These are phyloP conservation scores for Gymnobelideus leadbeateri DNA, from an alignment of 2,113 vertebrate species.

Conservation along the genomic window DNA sequence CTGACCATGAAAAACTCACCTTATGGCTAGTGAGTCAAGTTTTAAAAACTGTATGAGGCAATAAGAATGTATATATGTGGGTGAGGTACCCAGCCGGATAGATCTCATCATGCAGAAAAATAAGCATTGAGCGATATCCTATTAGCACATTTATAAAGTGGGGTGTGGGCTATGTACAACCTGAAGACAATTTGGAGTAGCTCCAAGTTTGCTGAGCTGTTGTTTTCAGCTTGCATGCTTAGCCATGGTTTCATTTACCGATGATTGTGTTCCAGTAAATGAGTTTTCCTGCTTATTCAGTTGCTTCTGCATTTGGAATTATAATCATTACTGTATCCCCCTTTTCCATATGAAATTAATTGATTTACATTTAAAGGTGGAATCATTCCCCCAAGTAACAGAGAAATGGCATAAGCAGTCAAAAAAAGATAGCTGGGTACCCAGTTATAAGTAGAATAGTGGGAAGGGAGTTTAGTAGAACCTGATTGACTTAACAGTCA, in stretches of 20 bases:
- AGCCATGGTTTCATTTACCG: conserved; percentile 10
- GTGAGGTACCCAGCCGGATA: conserved; percentile 8
- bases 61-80: conserved; percentile 29
- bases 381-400: conserved; percentile 9
- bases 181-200: background rate
- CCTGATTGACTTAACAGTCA: background rate
- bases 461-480: background rate
- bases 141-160: conserved; percentile 1
- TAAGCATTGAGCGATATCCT: background rate
- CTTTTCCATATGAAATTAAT: background rate
- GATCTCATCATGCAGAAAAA: conserved; percentile 22
- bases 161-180: background rate
- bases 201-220: background rate
- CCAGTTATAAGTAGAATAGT: background rate
- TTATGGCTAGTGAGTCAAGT: conserved; percentile 2
- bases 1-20: conserved; percentile 42
- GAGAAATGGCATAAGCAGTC: background rate
- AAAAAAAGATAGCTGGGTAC: background rate
- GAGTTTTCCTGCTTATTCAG: background rate
- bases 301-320: conserved; percentile 17
- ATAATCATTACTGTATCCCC: background rate
- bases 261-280: conserved; percentile 13
- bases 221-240: conserved; percentile 24
- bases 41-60: conserved; percentile 57
- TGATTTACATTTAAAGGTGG: background rate